Percentiles rank a stretch among this genome's conserved stretches.
phyloP scores from a whole-genome alignment of 37 sponge, comb jelly and placozoan genomes.

The Geodia barretti region DNA sequence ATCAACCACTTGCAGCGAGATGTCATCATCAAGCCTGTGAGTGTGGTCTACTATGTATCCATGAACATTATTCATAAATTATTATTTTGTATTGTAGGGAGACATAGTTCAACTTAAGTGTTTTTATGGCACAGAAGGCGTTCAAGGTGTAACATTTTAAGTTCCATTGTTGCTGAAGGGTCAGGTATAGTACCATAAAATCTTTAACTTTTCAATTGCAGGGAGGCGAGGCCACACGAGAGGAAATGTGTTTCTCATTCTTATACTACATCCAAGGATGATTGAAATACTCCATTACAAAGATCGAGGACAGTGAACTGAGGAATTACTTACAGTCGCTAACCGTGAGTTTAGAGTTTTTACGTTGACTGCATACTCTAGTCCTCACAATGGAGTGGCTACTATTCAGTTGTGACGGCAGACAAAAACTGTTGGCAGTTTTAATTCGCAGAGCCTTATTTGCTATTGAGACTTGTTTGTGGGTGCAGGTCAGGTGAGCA shows the following conservation, averaged over 20 bases:
- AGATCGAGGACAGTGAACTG: too few species aligned
- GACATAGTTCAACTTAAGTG: constrained; percentile 15
- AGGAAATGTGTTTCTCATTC: constrained; percentile 50
- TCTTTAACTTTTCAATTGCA: not conserved
- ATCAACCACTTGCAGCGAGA: constrained; percentile 12
- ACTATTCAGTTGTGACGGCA: too few species aligned
- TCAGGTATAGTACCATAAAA: not conserved
- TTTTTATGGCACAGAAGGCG: constrained; percentile 5
- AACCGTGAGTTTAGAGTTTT: too few species aligned
- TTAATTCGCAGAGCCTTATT: too few species aligned
- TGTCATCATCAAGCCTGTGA: constrained; percentile 20
- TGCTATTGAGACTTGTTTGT: too few species aligned
- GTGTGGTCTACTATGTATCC: not conserved
- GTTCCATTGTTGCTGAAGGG: not conserved
- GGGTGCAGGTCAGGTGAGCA: too few species aligned
- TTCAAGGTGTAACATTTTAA: not conserved
- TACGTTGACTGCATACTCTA: too few species aligned
- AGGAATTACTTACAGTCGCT: too few species aligned
- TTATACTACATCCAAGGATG: constrained; percentile 29
- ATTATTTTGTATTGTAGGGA: constrained; percentile 20
- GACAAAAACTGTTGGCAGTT: too few species aligned
- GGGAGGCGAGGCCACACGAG: constrained; percentile 44
- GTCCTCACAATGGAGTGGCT: too few species aligned
- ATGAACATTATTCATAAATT: not conserved
- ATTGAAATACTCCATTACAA: too few species aligned